These are phyloP conservation scores for Vanessa atalanta DNA, from an alignment of 1,140 invertebrate species.

Conservation along the genomic window DNA sequence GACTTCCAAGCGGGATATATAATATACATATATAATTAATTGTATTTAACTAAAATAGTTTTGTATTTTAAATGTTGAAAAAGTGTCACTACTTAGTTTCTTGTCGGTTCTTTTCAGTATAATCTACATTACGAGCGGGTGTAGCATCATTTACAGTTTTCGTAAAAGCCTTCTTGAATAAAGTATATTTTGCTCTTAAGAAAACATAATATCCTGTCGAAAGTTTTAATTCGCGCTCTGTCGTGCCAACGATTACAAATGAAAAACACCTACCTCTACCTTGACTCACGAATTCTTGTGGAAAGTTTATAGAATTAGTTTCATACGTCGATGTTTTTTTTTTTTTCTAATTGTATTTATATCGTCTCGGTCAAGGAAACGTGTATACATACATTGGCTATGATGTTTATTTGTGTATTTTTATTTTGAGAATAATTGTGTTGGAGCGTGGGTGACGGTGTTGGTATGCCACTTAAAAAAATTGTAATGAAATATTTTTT, in stretches of 20 bases:
- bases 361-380: slow-evolving; percentile 9
- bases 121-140: too few species aligned
- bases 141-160: too few species aligned
- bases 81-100: too few species aligned
- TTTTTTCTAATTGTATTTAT: slow-evolving; percentile 6
- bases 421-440: background rate
- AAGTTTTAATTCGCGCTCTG: background rate
- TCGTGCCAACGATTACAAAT: background rate
- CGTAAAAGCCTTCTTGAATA: too few species aligned
- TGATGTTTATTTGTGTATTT: slow-evolving; percentile 6
- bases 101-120: too few species aligned
- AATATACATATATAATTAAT: too few species aligned
- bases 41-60: too few species aligned
- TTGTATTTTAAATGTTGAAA: too few species aligned
- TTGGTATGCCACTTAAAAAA: too few species aligned
- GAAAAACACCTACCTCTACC: background rate
- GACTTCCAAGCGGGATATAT: too few species aligned
- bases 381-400: background rate
- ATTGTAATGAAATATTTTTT: too few species aligned
- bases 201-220: background rate
- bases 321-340: background rate
- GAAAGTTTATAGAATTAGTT: slow-evolving; percentile 4
- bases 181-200: too few species aligned
- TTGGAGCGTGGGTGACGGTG: background rate
- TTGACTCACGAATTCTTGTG: slow-evolving; percentile 1